A percentile compares a stretch with the other conserved stretches of the same genome.
Conservation (phyloP, 2,113 vertebrate genomes). For the Aldabrachelys gigantea region DNA sequence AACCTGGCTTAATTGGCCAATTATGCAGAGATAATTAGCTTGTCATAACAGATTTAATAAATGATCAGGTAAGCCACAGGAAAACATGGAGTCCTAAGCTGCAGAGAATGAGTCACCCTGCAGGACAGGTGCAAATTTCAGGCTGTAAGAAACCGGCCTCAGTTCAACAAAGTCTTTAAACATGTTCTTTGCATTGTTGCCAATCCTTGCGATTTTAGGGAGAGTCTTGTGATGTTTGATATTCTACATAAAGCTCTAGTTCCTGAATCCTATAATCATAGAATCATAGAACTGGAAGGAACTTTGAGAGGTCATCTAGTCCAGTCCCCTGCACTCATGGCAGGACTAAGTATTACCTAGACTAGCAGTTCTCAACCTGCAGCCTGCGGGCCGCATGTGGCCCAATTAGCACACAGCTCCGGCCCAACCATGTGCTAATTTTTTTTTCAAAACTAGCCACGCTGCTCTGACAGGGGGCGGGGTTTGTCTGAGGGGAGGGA, state of each 20-base stretch:
- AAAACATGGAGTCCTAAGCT: slow-evolving; percentile 15
- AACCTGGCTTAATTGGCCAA: not conserved
- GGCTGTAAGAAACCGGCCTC: not conserved
- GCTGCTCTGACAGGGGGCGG: no score
- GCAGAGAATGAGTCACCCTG: not conserved
- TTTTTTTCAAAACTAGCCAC: no score
- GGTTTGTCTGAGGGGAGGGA: no score
- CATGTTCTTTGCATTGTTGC: not conserved
- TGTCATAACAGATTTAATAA: slow-evolving; percentile 57
- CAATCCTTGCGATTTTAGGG: not conserved
- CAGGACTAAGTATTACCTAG: no score
- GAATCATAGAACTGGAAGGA: no score
- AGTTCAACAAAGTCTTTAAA: not conserved
- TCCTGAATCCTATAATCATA: not conserved
- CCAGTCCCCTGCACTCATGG: no score
- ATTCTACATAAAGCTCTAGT: not conserved
- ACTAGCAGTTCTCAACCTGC: no score
- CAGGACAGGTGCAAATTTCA: slow-evolving; percentile 1
- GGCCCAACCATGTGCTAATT: no score
- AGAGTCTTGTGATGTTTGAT: not conserved
- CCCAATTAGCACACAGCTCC: no score
- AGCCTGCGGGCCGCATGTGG: no score
- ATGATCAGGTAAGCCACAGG: slow-evolving; percentile 8
- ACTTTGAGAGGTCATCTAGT: no score
- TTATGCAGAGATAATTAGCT: slow-evolving; percentile 32